Percentiles rank a stretch among this genome's conserved stretches.
Evolutionary conservation across 1,140 invertebrate genomes (phyloP).

Genomic region (Potamilus streckersoni): DNA sequence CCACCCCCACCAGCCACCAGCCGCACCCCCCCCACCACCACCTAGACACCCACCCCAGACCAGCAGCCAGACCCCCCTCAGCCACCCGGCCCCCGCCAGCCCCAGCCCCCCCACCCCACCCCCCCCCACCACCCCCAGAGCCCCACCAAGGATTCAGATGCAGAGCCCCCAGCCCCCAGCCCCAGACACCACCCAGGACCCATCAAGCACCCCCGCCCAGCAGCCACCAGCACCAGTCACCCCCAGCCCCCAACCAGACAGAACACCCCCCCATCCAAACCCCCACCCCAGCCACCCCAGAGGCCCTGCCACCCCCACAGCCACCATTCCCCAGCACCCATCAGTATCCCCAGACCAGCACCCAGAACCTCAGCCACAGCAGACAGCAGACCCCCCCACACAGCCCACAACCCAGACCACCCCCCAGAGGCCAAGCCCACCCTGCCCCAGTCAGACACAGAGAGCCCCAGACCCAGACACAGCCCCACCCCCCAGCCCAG

Average conservation of each 20-base stretch:
- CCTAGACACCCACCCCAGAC: not conserved
- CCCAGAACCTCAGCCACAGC: too few relatives aligned
- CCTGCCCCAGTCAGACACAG: not conserved
- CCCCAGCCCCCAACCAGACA: not conserved
- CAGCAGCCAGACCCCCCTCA: too few relatives aligned
- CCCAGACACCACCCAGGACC: not conserved
- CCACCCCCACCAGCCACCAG: not conserved
- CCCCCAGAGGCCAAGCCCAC: too few relatives aligned
- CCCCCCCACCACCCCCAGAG: too few relatives aligned
- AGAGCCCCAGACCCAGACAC: conserved; percentile 2
- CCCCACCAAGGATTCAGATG: too few relatives aligned
- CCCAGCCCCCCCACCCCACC: too few relatives aligned
- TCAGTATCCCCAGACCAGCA: not conserved
- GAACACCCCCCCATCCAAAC: not conserved
- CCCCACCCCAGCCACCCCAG: not conserved
- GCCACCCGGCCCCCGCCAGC: too few relatives aligned
- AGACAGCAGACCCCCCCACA: not conserved
- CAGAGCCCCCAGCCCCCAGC: not conserved
- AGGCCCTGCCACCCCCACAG: not conserved
- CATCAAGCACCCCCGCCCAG: not conserved
- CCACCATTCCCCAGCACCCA: not conserved
- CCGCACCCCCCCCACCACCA: not conserved
- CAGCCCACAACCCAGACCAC: not conserved
- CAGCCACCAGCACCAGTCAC: not conserved
- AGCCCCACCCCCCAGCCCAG: not conserved